Percentiles rank a stretch among this genome's conserved stretches.
These are phyloP conservation scores for Diplazon laetatorius DNA, from an alignment of 2,888 invertebrate species.

Conservation along the genomic window DNA sequence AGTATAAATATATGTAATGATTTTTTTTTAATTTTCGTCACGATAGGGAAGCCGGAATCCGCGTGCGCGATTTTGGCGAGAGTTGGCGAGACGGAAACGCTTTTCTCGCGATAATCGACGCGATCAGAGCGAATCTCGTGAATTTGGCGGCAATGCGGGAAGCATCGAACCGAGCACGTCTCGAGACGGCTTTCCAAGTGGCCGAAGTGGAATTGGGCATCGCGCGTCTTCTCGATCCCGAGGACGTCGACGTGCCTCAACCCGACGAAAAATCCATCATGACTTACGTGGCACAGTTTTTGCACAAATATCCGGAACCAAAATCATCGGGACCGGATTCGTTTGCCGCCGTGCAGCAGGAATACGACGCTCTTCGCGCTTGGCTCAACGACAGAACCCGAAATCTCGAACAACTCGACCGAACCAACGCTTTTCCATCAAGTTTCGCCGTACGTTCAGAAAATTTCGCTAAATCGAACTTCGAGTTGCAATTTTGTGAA, in stretches of 20 bases:
- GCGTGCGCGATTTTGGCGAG: constrained; percentile 96
- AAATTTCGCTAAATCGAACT: neutral
- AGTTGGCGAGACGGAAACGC: constrained; percentile 98
- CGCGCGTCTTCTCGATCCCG: constrained; percentile 95
- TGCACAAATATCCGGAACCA: constrained; percentile 96
- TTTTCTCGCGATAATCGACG: constrained; percentile 97
- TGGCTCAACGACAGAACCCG: constrained; percentile 93
- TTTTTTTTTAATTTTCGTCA: neutral
- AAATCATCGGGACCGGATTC: constrained; percentile 89
- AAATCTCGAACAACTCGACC: constrained; percentile 90
- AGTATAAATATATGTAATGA: neutral
- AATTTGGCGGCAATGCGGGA: constrained; percentile 92
- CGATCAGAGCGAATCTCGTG: constrained; percentile 95
- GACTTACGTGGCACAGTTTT: constrained; percentile 99
- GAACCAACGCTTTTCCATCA: constrained; percentile 89
- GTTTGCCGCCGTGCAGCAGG: constrained; percentile 90
- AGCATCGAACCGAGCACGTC: constrained; percentile 90
- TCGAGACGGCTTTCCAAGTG: constrained; percentile 96
- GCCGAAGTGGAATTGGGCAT: constrained; percentile 96
- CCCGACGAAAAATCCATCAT: constrained; percentile 99
- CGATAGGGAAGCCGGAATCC: constrained; percentile 91
- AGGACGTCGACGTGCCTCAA: constrained; percentile 97
- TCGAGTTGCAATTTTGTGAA: no score
- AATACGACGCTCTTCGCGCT: constrained; percentile 90
- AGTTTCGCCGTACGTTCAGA: constrained; percentile 86